Percentiles rank a stretch among this genome's conserved stretches.
Conservation (phyloP, 2,888 invertebrate genomes). For the Ariolimax columbianus region DNA sequence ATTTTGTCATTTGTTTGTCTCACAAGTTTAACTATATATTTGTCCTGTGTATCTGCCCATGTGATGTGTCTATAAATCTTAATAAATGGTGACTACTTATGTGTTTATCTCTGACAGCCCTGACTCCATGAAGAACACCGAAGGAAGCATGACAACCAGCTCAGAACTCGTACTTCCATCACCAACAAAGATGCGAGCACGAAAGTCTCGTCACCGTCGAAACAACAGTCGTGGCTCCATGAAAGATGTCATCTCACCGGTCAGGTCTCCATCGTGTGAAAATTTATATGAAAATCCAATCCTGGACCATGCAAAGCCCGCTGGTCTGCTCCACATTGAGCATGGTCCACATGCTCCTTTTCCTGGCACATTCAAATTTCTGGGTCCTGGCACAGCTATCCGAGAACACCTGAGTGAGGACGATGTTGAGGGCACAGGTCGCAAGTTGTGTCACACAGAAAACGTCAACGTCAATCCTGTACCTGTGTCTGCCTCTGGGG, state of each 20-base stretch:
- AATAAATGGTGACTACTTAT: background rate
- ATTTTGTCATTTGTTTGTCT: too few species aligned
- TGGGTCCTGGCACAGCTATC: conserved; percentile 72
- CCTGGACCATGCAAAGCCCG: conserved; percentile 45
- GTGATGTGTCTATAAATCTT: too few species aligned
- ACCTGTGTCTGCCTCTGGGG: background rate
- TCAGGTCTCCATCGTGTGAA: conserved; percentile 71
- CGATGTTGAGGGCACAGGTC: conserved; percentile 21
- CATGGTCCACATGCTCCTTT: conserved; percentile 55
- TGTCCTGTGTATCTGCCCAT: background rate
- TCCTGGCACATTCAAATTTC: conserved; percentile 67
- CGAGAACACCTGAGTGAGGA: conserved; percentile 62
- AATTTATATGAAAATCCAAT: conserved; percentile 63
- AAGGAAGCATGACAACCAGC: conserved; percentile 68
- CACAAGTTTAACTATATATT: background rate
- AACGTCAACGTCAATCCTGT: background rate
- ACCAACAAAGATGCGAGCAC: conserved; percentile 72
- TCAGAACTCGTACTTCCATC: conserved; percentile 71
- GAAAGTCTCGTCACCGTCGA: conserved; percentile 77
- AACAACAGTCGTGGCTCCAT: conserved; percentile 76
- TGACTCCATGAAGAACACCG: conserved; percentile 64
- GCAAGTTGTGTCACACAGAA: background rate
- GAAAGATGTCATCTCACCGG: conserved; percentile 66
- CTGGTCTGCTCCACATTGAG: conserved; percentile 10
- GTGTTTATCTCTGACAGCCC: conserved; percentile 52